Evolutionary conservation across 2,797 vertebrate species (phyloP).

Genomic region (Neosalanx taihuensis): DNA sequence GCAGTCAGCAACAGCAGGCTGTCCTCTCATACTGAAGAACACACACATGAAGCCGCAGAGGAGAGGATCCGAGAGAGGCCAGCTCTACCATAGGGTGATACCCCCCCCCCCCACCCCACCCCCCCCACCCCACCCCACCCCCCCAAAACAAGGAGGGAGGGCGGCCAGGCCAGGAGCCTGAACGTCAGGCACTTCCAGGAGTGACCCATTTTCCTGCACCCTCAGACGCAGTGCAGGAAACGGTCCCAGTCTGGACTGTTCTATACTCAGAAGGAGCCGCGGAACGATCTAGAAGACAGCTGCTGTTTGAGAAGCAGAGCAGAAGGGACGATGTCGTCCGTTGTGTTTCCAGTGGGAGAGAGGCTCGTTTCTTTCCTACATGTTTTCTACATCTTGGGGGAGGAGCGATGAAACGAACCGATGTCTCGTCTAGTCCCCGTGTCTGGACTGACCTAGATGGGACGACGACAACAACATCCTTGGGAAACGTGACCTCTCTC

Average conservation of each 20-base stretch:
- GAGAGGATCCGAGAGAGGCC: too few species aligned
- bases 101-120: too few species aligned
- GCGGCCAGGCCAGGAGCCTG: background rate
- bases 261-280: background rate
- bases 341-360: background rate
- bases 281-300: background rate
- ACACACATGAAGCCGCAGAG: background rate
- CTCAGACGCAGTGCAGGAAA: background rate
- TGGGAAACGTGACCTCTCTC: background rate
- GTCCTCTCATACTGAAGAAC: background rate
- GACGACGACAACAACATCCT: background rate
- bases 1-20: background rate
- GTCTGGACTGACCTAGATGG: background rate
- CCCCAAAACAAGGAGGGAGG: background rate
- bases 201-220: constrained; percentile 16
- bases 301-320: background rate
- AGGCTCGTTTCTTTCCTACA: background rate
- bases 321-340: background rate
- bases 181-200: constrained; percentile 4
- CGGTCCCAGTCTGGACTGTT: background rate
- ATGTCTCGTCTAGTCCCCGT: background rate
- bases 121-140: background rate
- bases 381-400: background rate
- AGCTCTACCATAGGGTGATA: too few species aligned
- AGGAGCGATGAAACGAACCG: too few species aligned